Conservation (phyloP, 2,888 invertebrate genomes). For the Polyommatus icarus region DNA sequence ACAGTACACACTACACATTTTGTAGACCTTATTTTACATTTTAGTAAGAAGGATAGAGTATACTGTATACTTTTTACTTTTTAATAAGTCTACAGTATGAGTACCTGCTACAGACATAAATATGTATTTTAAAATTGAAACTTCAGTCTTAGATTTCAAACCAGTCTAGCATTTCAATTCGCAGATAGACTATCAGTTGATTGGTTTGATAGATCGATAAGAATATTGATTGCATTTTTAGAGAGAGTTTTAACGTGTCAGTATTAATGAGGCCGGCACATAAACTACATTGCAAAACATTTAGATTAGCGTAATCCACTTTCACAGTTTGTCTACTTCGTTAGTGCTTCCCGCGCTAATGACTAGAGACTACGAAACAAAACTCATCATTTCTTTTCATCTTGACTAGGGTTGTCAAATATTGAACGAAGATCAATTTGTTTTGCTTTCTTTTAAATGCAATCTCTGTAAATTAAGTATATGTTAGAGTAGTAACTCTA, state of each 20-base stretch:
- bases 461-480: no score
- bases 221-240: conserved; percentile 30
- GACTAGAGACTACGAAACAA: conserved; percentile 40
- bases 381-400: conserved; percentile 37
- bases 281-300: conserved; percentile 44
- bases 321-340: conserved; percentile 41
- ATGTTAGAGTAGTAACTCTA: no score
- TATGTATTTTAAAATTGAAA: background rate
- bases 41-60: background rate
- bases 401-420: conserved; percentile 32
- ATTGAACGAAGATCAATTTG: background rate
- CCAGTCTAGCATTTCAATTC: conserved; percentile 10
- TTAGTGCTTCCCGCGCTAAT: conserved; percentile 41
- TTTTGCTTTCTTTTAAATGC: no score
- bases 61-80: background rate
- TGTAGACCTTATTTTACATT: background rate
- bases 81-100: background rate
- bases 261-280: conserved; percentile 38
- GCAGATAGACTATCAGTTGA: conserved; percentile 25
- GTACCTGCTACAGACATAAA: background rate
- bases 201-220: conserved; percentile 28
- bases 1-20: no score
- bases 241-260: conserved; percentile 37
- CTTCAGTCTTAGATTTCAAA: background rate
- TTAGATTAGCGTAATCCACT: conserved; percentile 44